Conservation (phyloP, 2,797 vertebrate species). For the Sardinella longiceps region DNA sequence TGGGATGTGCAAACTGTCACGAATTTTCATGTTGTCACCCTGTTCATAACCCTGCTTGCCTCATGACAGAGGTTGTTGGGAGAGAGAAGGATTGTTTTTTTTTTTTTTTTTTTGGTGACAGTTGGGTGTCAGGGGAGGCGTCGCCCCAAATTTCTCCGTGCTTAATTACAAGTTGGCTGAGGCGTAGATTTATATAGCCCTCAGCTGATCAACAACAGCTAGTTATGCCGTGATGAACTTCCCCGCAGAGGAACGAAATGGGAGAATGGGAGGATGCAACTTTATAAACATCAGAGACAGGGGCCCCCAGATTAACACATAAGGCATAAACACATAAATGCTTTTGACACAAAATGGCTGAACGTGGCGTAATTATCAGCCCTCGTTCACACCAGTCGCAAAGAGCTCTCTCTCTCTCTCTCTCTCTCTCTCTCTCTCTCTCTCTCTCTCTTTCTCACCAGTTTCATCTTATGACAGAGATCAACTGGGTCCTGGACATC, state of each 20-base stretch:
- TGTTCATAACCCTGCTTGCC: background rate
- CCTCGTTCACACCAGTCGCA: background rate
- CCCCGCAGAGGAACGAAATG: background rate
- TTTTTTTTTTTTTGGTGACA: background rate
- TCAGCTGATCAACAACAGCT: conserved; percentile 14
- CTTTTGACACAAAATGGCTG: conserved; percentile 24
- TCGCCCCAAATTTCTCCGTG: background rate
- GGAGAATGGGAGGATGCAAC: conserved; percentile 14
- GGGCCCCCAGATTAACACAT: conserved; percentile 20
- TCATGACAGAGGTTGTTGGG: background rate
- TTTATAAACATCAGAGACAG: background rate
- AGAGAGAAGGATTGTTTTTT: background rate
- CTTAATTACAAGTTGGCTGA: conserved; percentile 22
- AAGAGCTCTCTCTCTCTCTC: background rate
- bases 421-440: background rate
- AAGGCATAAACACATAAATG: conserved; percentile 15
- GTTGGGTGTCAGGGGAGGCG: conserved; percentile 8
- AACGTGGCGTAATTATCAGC: conserved; percentile 12
- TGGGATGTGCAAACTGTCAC: background rate
- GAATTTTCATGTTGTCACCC: conserved; percentile 1
- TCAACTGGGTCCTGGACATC: background rate
- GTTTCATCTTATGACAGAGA: background rate
- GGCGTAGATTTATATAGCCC: conserved; percentile 22
- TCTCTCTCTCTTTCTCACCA: background rate
- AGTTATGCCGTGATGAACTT: conserved; percentile 14